Percentiles rank a stretch among this genome's conserved stretches.
Conservation (phyloP, 2,888 invertebrate species). For the Chalcis sispes region DNA sequence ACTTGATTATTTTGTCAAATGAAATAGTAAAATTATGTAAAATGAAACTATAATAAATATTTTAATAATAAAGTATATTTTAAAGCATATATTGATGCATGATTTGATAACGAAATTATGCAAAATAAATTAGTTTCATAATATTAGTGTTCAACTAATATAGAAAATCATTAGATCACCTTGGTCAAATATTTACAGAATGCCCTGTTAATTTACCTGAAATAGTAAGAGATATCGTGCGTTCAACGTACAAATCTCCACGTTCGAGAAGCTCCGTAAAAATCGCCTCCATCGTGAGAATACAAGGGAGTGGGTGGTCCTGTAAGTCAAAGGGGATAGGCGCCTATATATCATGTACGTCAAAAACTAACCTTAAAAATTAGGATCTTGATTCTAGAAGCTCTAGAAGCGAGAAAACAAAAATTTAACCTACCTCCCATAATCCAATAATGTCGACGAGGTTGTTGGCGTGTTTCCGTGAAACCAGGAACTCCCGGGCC, state of each 20-base stretch:
- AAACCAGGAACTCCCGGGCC: constrained; percentile 84
- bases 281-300: constrained; percentile 84
- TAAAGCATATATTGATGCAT: no score
- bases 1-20: no score
- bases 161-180: no score
- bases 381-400: not conserved
- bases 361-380: constrained; percentile 64
- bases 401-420: not conserved
- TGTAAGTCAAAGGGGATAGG: constrained; percentile 50
- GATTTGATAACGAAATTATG: no score
- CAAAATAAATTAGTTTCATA: no score
- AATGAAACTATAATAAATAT: no score
- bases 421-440: constrained; percentile 79
- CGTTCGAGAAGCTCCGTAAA: constrained; percentile 83
- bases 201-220: constrained; percentile 63
- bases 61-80: no score
- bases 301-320: constrained; percentile 77
- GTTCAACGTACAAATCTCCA: constrained; percentile 81
- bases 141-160: no score
- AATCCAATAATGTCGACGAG: constrained; percentile 83
- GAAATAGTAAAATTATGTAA: no score
- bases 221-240: constrained; percentile 69
- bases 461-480: constrained; percentile 81
- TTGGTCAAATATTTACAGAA: no score
- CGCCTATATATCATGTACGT: constrained; percentile 23